Evolutionary conservation across 1,140 invertebrate species (phyloP).

Genomic region (Musca vetustissima): DNA sequence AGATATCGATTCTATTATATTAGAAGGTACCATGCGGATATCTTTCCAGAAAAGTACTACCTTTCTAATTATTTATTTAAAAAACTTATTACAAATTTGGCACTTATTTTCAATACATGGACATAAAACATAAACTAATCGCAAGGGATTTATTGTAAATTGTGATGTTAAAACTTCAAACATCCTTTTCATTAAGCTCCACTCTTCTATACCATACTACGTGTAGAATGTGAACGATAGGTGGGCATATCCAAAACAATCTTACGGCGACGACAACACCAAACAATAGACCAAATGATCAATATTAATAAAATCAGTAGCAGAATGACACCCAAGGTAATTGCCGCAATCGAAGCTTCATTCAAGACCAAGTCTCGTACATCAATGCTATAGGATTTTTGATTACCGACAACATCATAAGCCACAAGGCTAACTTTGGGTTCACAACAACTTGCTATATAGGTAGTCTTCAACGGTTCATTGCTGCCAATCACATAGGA

Average conservation of each 20-base stretch:
- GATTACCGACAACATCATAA: slow-evolving; percentile 62
- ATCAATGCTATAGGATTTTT: slow-evolving; percentile 61
- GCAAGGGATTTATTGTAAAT: too few species aligned
- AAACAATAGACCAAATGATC: slow-evolving; percentile 56
- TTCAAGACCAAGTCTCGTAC: slow-evolving; percentile 55
- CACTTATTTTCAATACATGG: too few species aligned
- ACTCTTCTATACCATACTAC: slow-evolving; percentile 47
- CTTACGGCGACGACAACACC: slow-evolving; percentile 59
- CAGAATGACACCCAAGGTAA: slow-evolving; percentile 59
- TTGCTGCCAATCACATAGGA: slow-evolving; percentile 63
- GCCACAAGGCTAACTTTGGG: slow-evolving; percentile 62
- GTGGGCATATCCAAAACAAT: slow-evolving; percentile 59
- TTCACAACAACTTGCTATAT: slow-evolving; percentile 65
- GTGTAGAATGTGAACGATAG: slow-evolving; percentile 55
- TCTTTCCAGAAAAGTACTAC: too few species aligned
- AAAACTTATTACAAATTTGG: too few species aligned
- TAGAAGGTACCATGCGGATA: too few species aligned
- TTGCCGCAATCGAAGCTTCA: slow-evolving; percentile 60
- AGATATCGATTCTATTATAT: too few species aligned
- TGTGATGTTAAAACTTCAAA: too few species aligned
- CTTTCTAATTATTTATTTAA: too few species aligned
- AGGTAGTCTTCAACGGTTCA: slow-evolving; percentile 61
- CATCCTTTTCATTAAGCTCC: too few species aligned
- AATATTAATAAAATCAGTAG: slow-evolving; percentile 58
- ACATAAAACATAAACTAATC: too few species aligned